Evolutionary conservation across 2,888 invertebrate species (phyloP), one percentile per base, ranked within the genome.

Genomic region (Oegoconia quadripuncta): DNA sequence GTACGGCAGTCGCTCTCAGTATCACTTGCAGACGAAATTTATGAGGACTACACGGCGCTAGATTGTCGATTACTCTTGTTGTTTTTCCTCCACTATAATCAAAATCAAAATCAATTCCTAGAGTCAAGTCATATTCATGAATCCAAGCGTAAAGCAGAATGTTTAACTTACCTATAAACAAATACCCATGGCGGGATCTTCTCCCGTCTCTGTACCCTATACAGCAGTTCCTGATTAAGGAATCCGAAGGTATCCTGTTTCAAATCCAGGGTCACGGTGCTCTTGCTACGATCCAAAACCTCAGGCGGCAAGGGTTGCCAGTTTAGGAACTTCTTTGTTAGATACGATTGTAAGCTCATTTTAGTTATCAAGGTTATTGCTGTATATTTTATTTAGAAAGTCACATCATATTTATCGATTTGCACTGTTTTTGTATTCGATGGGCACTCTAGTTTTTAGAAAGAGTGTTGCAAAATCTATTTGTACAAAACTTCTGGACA

Each of bases 1-100:
- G 7, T 0, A 76, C 68, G 0, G 69, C 68, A 2, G 57, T 48
- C 0, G 62, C 72, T 63, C 65, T 75, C 18, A 80, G 46, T 9
- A 66, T 70, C 1, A 74, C 61, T 59, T 71, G 74, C 2, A 90
- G 42, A 9, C 89, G 65, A 48, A 90, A 89, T 29, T 68, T 74
- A 54, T 89, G 89, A 5, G 82, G 87, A 16, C 80, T 77, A 40
- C 83, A 72, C 1, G 89, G 87, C 1, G 83, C 72, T 8, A 90
- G 58, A 45, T 86, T 70, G 20, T 78, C 74, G 17, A 90, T 78
- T 22, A 57, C 64, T 49, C 73, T 79, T 3, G 50, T 59, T 1
- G 73, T 77, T 60, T 78, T 87, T 0, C 74, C 74, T 0, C 90
- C 90, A 46, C 89, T 89, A 66, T 11, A 69, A 71, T 36, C 8